Base-by-base conservation (phyloP, 2,797 vertebrate genomes). In the Gadopsis marmoratus region DNA sequence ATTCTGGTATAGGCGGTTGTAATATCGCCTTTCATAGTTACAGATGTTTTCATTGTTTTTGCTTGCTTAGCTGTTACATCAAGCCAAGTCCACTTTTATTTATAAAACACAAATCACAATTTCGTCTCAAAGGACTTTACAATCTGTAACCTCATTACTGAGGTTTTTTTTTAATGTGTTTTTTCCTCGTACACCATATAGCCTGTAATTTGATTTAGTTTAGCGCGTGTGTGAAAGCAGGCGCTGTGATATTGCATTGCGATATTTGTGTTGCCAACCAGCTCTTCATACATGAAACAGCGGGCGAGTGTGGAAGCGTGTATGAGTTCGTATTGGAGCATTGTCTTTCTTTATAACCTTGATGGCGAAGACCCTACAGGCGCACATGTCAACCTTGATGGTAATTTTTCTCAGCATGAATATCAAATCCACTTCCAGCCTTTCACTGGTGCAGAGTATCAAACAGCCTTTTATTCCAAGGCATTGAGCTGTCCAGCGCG, bases 361-460 rank as follows among this genome's bases (percentile, higher is more conserved):
- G 84, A 74, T 63, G 70, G 54, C 55, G 69, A 78, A 74, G 79
- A 80, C 76, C 87, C 84, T 61, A 79, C 79, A 87, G 88, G 74
- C 88, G 74, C 76, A 62, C 75, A 33, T 76, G 87, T 83, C 86
- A 91, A 68, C 62, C 88, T 78, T 91, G 91, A 92, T 72, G 82
- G 33, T 90, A 82, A 91, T 90, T 82, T 85, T 84, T 84, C 84
- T 76, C 88, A 90, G 87, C 82, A 29, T 86, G 81, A 86, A 83
- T 85, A 88, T 83, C 87, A 86, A 83, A 87, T 86, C 82, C 83
- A 79, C 83, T 87, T 83, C 81, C 76, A 83, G 76, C 82, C 81
- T 73, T 82, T 88, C 75, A 48, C 73, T 64, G 79, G 83, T 33
- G 41, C 75, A 4, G 64, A 29, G 54, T 64, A 80, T 88, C 77